Conservation (phyloP, 1,140 invertebrate species). For the Eupristina koningsbergeri region DNA sequence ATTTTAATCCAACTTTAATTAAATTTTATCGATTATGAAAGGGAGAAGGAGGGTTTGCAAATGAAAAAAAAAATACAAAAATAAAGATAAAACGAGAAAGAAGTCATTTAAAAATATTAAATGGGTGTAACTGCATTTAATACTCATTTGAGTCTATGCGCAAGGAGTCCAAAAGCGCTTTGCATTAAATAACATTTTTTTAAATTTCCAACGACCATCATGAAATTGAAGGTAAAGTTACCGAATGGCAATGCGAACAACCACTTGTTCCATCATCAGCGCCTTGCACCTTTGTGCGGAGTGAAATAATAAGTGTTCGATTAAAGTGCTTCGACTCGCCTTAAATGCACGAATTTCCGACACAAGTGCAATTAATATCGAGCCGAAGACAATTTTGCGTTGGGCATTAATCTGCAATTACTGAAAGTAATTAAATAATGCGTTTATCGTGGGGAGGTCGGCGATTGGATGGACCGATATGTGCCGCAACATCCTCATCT, state of each 20-base stretch:
- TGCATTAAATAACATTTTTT: not conserved
- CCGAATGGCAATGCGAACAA: not conserved
- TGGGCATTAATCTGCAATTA: constrained; percentile 68
- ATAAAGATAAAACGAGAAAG: no score
- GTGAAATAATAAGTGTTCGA: not conserved
- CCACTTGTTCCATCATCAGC: not conserved
- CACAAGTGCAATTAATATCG: constrained; percentile 61
- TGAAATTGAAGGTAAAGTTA: no score
- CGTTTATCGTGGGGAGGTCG: constrained; percentile 38
- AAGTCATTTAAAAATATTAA: not conserved
- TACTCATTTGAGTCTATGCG: not conserved
- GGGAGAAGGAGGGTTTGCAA: no score
- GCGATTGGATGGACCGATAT: constrained; percentile 29
- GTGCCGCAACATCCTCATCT: not conserved
- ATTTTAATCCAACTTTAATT: not conserved
- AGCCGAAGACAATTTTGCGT: constrained; percentile 52
- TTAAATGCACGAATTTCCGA: constrained; percentile 9
- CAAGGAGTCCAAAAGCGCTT: not conserved
- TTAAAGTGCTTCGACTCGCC: not conserved
- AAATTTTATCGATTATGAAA: not conserved
- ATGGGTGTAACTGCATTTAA: not conserved
- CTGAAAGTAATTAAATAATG: constrained; percentile 69
- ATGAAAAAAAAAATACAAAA: no score
- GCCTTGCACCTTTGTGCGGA: not conserved
- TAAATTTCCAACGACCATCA: no score